Base-by-base conservation (phyloP, 2,797 vertebrate genomes). In the Cryptoprocta ferox region DNA sequence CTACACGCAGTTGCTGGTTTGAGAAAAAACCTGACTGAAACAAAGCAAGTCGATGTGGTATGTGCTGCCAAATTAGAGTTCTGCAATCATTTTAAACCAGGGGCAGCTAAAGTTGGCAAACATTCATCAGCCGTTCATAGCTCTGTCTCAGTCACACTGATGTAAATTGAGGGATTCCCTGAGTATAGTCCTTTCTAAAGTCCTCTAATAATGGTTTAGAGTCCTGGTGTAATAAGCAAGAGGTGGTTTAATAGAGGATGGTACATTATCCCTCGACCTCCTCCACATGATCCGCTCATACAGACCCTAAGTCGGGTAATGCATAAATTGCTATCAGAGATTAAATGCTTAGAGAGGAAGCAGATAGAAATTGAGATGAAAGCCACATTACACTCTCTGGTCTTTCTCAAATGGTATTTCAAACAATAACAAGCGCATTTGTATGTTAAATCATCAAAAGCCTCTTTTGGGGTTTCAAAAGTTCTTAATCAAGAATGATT, bases 401-500 rank as follows among this genome's bases (percentile, higher is more conserved):
- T 80, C 66, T 90, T 82, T 39, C 75, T 92, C 89, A 65, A 89
- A 4, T 4, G 84, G 48, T n/a, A 28, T 89, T 80, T 79, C 35
- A 21, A 84, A 37, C 71, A 68, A 30, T 45, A 37, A 53, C 5
- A 80, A 80, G 48, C 45, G 30, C 28, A 21, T 68, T 63, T 76
- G 37, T 81, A 39, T 32, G 63, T 75, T 81, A 81, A 86, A 53
- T 30, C 39, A 37, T 1, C 2, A 0, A 35, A 35, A n/a, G 65
- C 30, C 19, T 89, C 56, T 78, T 30, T 65, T 4, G 4, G 30
- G 48, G 18, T 70, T 59, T 50, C 24, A 2, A 32, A 65, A 42
- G 12, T 79, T 79, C 45, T 89, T 68, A 4, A 6, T 92, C 39
- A 89, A 42, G 21, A 37, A n/a, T 3, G 16, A 61, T 37, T 19